These are phyloP conservation scores for Holothuria scabra DNA, from an alignment of 53 echinoderm and acorn worm genomes.

Conservation along the genomic window DNA sequence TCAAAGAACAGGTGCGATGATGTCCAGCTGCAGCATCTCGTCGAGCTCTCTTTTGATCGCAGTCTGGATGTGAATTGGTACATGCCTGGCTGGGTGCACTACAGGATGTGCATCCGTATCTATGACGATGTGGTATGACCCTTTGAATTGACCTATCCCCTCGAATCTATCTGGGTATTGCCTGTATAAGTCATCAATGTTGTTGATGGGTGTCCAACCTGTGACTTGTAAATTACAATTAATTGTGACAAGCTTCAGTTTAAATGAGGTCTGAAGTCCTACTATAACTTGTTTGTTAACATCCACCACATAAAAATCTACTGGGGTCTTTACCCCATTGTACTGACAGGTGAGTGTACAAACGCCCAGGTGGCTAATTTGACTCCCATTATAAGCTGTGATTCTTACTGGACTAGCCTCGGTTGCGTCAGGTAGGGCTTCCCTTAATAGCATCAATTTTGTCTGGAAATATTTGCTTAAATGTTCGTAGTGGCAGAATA, in stretches of 20 bases:
- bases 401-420: constrained; percentile 16
- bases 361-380: too few species aligned
- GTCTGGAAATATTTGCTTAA: constrained; percentile 53
- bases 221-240: not conserved
- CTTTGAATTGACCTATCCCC: constrained; percentile 44
- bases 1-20: constrained; percentile 56
- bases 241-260: constrained; percentile 2
- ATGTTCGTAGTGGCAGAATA: constrained; percentile 58
- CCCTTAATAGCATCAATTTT: constrained; percentile 25
- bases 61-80: constrained; percentile 48
- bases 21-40: constrained; percentile 33
- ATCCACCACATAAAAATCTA: constrained; percentile 18
- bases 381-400: constrained; percentile 65
- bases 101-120: constrained; percentile 12
- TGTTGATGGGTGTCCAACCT: not conserved
- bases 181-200: constrained; percentile 1
- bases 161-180: constrained; percentile 54
- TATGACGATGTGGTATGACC: not conserved
- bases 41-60: constrained; percentile 58
- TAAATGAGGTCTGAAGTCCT: not conserved
- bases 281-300: constrained; percentile 3
- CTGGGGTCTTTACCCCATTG: not conserved
- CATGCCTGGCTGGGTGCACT: constrained; percentile 34
- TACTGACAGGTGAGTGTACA: not conserved
- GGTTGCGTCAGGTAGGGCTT: constrained; percentile 13